phyloP scores from a whole-genome alignment of 2,113 vertebrate species.

The Lepisosteus osseus region DNA sequence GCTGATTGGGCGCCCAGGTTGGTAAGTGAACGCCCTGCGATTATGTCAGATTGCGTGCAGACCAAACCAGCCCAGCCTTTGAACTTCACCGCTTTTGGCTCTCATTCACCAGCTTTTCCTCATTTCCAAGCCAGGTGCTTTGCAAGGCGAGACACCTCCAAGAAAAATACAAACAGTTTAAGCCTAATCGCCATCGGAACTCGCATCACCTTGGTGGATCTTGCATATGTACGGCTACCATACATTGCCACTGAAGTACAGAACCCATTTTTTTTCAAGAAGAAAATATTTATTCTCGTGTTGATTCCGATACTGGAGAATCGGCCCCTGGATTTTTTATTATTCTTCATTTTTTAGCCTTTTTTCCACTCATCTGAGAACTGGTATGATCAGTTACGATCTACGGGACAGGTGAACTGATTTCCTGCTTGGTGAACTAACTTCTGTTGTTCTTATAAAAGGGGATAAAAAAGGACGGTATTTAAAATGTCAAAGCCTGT shows the following conservation, averaged over 20 bases:
- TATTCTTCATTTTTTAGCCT: constrained; percentile 26
- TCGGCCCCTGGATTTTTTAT: constrained; percentile 50
- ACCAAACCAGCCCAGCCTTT: constrained; percentile 88
- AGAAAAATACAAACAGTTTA: constrained; percentile 41
- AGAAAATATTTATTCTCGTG: constrained; percentile 42
- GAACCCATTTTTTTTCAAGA: constrained; percentile 32
- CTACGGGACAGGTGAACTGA: constrained; percentile 61
- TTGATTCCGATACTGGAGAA: constrained; percentile 44
- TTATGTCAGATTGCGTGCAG: constrained; percentile 88
- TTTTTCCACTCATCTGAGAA: constrained; percentile 43
- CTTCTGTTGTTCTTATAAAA: constrained; percentile 44
- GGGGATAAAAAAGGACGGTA: constrained; percentile 33
- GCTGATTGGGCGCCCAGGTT: constrained; percentile 90
- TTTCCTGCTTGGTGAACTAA: constrained; percentile 45
- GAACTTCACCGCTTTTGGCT: constrained; percentile 88
- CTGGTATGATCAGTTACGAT: constrained; percentile 78
- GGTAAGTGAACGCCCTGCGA: constrained; percentile 85
- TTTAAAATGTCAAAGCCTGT: constrained; percentile 90
- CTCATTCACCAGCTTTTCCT: constrained; percentile 73
- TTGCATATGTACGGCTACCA: constrained; percentile 45
- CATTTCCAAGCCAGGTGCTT: constrained; percentile 84
- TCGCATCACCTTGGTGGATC: constrained; percentile 65
- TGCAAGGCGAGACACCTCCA: constrained; percentile 64
- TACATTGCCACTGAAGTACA: constrained; percentile 9
- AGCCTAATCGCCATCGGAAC: constrained; percentile 57